Evolutionary conservation across 2,113 vertebrate species (phyloP), one percentile per base, ranked within the genome.

Genomic region (Ia io): DNA sequence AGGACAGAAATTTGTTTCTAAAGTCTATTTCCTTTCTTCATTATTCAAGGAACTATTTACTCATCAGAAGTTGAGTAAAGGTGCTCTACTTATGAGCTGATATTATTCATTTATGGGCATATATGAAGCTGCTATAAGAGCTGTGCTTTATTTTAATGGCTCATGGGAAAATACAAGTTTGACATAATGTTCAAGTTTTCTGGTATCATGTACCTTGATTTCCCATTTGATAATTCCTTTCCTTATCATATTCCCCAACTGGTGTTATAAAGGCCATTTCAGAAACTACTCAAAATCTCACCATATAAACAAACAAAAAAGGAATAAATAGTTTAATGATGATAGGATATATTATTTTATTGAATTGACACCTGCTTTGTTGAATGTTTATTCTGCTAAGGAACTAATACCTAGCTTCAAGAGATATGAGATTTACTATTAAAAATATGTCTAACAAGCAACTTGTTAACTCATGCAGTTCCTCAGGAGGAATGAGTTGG

Each of bases 1-100:
- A 96, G 74, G 71, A 56, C 40, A 96, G 82, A 94, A 83, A 89
- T 83, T 86, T 32, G 86, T 49, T 93, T 91, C 51, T 40, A 42
- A 90, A 84, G 76, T 51, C 4, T 51, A n/a, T 20, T 5, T 69
- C 23, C 23, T 67, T 35, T 85, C 32, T 80, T 93, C 37, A 63
- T 78, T 73, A 40, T 71, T 84, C 35, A 84, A 56, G 77, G 37
- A 71, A 83, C n/a, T 67, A 6, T 79, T 79, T 53, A 56, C 28
- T 67, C 47, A 16, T 23, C 40, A 35, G 53, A 84, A 86, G 49
- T 37, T 84, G 65, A 95, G 28, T 2, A 23, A 61, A 83, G 74
- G 44, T 37, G 17, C 42, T 90, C 88, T 85, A 77, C 79, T 67
- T 53, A 5, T 14, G 18, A 59, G 23, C 37, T 67, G 30, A 2